A percentile compares a stretch with the other conserved stretches of the same genome.
These are phyloP conservation scores for Jordanella pulchra DNA, from an alignment of 2,797 vertebrate genomes.

Conservation along the genomic window DNA sequence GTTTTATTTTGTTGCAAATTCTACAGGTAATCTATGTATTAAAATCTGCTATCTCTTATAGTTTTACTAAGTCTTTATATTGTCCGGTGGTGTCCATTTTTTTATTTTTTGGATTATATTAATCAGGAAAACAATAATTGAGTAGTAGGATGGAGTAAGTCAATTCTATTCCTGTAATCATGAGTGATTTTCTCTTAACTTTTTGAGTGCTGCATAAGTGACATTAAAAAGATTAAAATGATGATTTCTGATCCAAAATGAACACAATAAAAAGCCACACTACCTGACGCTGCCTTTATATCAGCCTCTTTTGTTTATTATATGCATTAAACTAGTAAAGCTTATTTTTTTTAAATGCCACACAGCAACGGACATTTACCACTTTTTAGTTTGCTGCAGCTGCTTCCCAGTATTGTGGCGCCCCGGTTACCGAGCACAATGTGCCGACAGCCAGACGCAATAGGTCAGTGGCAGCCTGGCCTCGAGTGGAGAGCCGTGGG, in stretches of 20 bases:
- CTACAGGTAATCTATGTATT: too few species aligned
- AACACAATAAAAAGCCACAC: background rate
- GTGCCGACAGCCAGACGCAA: conserved; percentile 65
- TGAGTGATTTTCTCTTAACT: background rate
- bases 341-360: conserved; percentile 33
- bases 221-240: background rate
- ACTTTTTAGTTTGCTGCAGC: conserved; percentile 70
- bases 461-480: conserved; percentile 52
- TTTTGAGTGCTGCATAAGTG: background rate
- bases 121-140: background rate
- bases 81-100: background rate
- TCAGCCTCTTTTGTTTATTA: conserved; percentile 24
- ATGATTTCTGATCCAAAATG: too few species aligned
- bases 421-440: conserved; percentile 62
- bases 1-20: too few species aligned
- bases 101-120: background rate
- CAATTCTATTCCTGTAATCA: background rate
- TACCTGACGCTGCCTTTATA: background rate
- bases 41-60: too few species aligned
- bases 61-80: too few species aligned
- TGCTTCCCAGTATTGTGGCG: conserved; percentile 82
- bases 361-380: conserved; percentile 51
- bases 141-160: background rate
- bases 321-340: conserved; percentile 49
- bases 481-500: conserved; percentile 57